Base-by-base conservation (phyloP, 2,797 vertebrate species). In the Sphaeramia orbicularis region DNA sequence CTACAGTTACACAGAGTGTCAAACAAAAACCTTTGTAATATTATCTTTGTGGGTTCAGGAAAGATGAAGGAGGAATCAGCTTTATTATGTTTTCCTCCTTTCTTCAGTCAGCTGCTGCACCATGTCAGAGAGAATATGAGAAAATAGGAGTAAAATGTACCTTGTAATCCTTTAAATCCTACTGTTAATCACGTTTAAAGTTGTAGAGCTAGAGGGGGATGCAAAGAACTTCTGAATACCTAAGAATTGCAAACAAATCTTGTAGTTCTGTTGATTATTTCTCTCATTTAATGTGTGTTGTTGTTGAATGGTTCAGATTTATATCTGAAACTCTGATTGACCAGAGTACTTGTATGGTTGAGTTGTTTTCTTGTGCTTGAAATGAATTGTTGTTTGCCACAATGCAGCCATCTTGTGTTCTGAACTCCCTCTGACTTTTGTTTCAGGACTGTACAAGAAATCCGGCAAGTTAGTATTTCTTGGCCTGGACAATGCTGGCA, bases 381-480 rank as follows among this genome's bases (percentile, higher is more conserved):
- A 14, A 53, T 32, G 6, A 16, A 65, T 11, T 4, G 0, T 27
- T 30, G 42, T 15, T 15, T 32, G 6, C 9, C 55, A 1, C 43
- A 19, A 72, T 45, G 4, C 13, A 15, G 37, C 14, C 32, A 11
- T 67, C 6, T 56, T 45, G 0, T 6, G 0, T 57, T 67, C n/a
- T 81, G 15, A 74, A 58, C 0, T 56, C 27, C n/a, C 30, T 77
- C 19, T 67, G 58, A 30, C 37, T 85, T 56, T 9, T 71, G 36
- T 91, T 95, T 51, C 83, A 99, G 98, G 98, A 89, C 93, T 99
- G 90, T 99, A 96, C 92, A 99, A 97, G 94, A 99, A 99, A 92
- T 96, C 96, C 0, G 98, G 98, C 73, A 99, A 99, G 90, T 93
- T 99, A 92, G 97, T 99, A 71, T 99, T 99, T 91, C 96, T 99